Conservation (phyloP, 2,888 invertebrate species). For the Polymixis flavicincta region DNA sequence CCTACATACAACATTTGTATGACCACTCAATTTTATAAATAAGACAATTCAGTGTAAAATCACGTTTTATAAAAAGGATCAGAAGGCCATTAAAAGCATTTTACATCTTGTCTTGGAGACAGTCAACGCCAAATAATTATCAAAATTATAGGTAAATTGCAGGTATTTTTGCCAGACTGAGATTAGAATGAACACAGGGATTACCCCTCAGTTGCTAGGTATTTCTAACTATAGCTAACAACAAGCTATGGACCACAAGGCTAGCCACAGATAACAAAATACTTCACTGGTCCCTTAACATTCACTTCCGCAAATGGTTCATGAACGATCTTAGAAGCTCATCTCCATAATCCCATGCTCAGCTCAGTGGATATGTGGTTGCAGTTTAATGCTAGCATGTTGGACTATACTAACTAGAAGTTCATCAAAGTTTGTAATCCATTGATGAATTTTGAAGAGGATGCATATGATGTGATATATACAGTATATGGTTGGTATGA, state of each 20-base stretch:
- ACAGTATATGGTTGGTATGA: not conserved
- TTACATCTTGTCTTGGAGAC: too few relatives aligned
- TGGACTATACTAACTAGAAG: conserved; percentile 19
- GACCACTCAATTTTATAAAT: not conserved
- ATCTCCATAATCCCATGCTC: conserved; percentile 15
- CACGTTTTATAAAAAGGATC: not conserved
- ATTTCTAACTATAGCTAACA: not conserved
- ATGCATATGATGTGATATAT: conserved; percentile 3
- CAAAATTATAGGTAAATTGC: too few relatives aligned
- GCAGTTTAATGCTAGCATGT: conserved; percentile 28
- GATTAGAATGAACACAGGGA: too few relatives aligned
- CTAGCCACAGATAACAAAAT: not conserved
- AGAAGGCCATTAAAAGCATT: too few relatives aligned
- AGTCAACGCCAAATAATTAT: too few relatives aligned
- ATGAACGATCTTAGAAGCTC: not conserved
- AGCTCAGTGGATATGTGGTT: conserved; percentile 21
- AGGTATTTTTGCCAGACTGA: too few relatives aligned
- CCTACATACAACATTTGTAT: not conserved
- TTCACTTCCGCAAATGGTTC: conserved; percentile 1
- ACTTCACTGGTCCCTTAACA: not conserved
- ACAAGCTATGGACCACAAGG: too few relatives aligned
- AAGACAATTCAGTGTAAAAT: not conserved
- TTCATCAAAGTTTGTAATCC: conserved; percentile 56
- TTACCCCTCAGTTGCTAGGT: not conserved
- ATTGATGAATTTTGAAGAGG: conserved; percentile 49